Evolutionary conservation across 2,797 vertebrate genomes (phyloP).

Genomic region (Premnoplex brunnescens): DNA sequence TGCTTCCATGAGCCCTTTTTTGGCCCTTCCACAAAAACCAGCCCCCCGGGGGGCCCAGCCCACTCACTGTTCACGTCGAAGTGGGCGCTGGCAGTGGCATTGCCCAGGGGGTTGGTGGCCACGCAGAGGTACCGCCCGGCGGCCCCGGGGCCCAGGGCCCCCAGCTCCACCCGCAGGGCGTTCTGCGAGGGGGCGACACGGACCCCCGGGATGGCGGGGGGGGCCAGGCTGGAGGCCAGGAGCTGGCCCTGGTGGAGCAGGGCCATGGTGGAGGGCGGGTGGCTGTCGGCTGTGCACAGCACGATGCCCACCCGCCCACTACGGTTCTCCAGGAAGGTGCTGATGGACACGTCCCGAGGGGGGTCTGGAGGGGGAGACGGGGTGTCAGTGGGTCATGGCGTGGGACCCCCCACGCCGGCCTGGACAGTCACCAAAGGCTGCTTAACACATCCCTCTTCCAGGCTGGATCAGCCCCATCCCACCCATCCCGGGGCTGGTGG

Average conservation of each 20-base stretch:
- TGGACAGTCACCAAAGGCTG: rapidly evolving
- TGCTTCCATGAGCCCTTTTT: rapidly evolving
- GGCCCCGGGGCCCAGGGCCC: not conserved
- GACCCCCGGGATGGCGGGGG: not conserved
- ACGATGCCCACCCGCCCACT: conserved; percentile 59
- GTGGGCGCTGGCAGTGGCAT: conserved; percentile 19
- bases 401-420: not conserved
- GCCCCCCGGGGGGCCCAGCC: too few relatives aligned
- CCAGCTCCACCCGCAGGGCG: conserved; percentile 59
- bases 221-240: conserved; percentile 53
- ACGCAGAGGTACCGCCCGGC: conserved; percentile 66
- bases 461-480: rapidly evolving
- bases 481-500: rapidly evolving
- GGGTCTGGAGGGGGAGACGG: conserved; percentile 41
- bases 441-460: rapidly evolving
- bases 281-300: conserved; percentile 67
- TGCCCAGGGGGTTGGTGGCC: conserved; percentile 68
- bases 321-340: conserved; percentile 69
- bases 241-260: conserved; percentile 33
- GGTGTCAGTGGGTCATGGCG: rapidly evolving
- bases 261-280: conserved; percentile 52
- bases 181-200: conserved; percentile 33
- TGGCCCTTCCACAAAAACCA: not conserved
- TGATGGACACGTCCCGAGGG: conserved; percentile 52
- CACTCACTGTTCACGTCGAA: conserved; percentile 60